Conservation (phyloP, 2,113 vertebrate species). For the Noturus placidus region DNA sequence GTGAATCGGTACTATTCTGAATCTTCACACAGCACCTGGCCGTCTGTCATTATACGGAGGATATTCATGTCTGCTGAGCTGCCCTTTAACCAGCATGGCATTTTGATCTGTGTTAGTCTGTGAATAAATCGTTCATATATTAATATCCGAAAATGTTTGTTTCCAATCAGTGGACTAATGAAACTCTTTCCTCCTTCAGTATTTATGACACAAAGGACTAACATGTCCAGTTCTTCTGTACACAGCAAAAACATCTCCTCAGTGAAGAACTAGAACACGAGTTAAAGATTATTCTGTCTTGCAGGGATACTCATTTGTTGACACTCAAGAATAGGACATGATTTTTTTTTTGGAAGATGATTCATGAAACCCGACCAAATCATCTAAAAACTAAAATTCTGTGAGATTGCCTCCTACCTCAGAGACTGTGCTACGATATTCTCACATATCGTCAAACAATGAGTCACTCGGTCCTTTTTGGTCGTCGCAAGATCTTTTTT, state of each 20-base stretch:
- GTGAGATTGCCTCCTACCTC: constrained; percentile 76
- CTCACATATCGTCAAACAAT: constrained; percentile 97
- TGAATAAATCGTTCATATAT: neutral
- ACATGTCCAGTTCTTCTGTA: neutral
- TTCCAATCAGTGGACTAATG: neutral
- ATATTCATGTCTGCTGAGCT: neutral
- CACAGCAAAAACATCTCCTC: neutral
- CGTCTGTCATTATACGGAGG: neutral
- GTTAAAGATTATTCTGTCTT: neutral
- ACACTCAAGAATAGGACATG: neutral
- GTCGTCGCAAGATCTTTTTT: constrained; percentile 94
- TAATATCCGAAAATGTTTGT: neutral
- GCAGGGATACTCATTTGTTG: neutral
- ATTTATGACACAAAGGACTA: neutral
- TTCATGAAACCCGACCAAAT: constrained; percentile 13
- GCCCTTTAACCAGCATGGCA: neutral
- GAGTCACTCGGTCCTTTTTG: constrained; percentile 95
- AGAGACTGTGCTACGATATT: constrained; percentile 95
- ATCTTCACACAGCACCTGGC: neutral
- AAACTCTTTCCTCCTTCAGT: neutral
- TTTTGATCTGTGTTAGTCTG: neutral
- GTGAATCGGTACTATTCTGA: neutral
- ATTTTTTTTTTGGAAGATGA: neutral
- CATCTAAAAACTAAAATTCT: constrained; percentile 27
- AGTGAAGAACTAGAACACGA: neutral